A percentile compares a stretch with the other conserved stretches of the same genome.
Evolutionary conservation across 2,888 invertebrate species (phyloP).

Genomic region (Caradrina clavipalpis): DNA sequence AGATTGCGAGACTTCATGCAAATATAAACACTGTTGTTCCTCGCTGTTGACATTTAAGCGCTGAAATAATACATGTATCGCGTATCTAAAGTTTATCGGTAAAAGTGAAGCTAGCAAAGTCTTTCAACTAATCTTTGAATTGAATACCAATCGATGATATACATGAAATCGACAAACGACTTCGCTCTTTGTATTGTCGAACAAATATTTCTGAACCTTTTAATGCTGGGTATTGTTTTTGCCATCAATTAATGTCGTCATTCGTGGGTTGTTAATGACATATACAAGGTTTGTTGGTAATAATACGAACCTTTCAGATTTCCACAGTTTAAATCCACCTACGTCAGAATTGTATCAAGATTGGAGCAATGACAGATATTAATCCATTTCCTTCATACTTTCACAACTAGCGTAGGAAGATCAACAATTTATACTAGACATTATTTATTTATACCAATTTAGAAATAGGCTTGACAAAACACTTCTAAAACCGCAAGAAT

Average conservation of each 20-base stretch:
- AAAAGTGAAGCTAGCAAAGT: constrained; percentile 45
- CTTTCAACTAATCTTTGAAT: constrained; percentile 40
- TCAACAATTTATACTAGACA: constrained; percentile 34
- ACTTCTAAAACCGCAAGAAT: constrained; percentile 6
- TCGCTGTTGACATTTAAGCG: constrained; percentile 58
- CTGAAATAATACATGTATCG: constrained; percentile 56
- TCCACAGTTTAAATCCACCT: constrained; percentile 45
- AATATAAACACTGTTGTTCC: constrained; percentile 57
- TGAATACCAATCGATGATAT: constrained; percentile 50
- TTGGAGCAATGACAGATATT: constrained; percentile 49
- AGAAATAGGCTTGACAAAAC: constrained; percentile 5
- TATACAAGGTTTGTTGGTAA: constrained; percentile 26
- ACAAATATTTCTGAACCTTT: constrained; percentile 31
- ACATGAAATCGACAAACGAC: constrained; percentile 14
- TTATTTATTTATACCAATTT: constrained; percentile 35
- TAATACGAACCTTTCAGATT: constrained; percentile 36
- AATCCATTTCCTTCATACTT: constrained; percentile 47
- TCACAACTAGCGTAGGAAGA: constrained; percentile 52
- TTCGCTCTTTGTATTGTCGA: not conserved
- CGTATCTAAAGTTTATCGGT: constrained; percentile 62
- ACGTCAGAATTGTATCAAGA: constrained; percentile 46
- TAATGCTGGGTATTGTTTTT: constrained; percentile 45
- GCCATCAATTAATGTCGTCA: constrained; percentile 42
- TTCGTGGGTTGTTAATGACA: constrained; percentile 48
- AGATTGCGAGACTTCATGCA: constrained; percentile 66